Base-by-base conservation (phyloP, 2,888 invertebrate genomes). In the Aricia artaxerxes region DNA sequence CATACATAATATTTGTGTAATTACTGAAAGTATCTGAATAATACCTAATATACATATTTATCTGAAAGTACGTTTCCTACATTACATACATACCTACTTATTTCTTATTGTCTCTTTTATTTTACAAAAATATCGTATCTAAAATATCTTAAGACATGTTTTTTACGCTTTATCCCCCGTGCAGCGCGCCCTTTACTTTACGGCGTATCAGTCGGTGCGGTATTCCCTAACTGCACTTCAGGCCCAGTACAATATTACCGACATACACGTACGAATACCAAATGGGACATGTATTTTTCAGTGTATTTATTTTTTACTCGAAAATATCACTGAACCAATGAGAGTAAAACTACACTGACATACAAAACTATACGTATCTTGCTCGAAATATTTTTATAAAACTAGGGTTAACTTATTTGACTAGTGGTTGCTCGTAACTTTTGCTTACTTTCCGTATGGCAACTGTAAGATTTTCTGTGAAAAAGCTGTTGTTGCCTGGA, bases 201-300 rank as follows among this genome's bases (percentile, higher is more conserved):
- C 91, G 89, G 88, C 89, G 89, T 93, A 94, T 94, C 93, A 92
- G 93, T 89, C 91, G 92, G 91, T 93, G 91, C 92, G 91, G 93
- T 94, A 94, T 94, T 94, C 94, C 94, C 94, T 90, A 94, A 94
- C 92, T 93, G 93, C 94, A 94, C 94, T 94, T 94, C 89, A 92
- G 92, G 87, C 88, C 89, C 88, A 87, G 84, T 86, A 88, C 87
- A 88, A 85, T 85, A 86, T 86, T 86, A 84, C 83, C 83, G 78
- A 81, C 80, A 82, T 80, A 82, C 81, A 81, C 80, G 80, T 82
- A 80, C 80, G 78, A 81, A 82, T 79, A 82, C 79, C 72, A 79
- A 82, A 82, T 81, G 79, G 53, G 57, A 78, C 80, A 77, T 80
- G 79, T 78, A 78, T 73, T 73, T 78, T 73, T 35, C 61, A 78